Base-by-base conservation (phyloP, 1,140 invertebrate genomes). In the Chionoecetes opilio region DNA sequence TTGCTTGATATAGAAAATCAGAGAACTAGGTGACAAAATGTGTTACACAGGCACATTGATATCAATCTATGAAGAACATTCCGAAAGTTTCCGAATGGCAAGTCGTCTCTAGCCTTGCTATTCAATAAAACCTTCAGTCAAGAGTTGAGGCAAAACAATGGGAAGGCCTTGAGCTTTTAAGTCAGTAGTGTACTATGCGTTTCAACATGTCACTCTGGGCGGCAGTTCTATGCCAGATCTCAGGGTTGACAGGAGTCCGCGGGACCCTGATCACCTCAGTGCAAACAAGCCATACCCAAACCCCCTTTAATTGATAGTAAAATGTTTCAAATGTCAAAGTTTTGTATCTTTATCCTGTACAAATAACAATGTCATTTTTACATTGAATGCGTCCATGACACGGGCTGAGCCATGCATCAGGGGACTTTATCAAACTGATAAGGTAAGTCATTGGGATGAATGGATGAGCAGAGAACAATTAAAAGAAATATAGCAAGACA, bases 251-350 rank as follows among this genome's bases (percentile, higher is more conserved):
- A 85, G 89, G 94, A 53, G 41, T 85, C 90, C 63, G 82, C 29
- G 84, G 94, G 34, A 41, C 90, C 46, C 94, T 95, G 90, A 90
- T 94, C 90, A 95, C 94, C 94, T 95, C 94, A 95, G 94, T 95
- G 94, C 93, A 94, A 95, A 95, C 94, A 95, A 92, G 94, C 94
- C 94, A 95, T 95, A 95, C 88, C 93, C 89, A 91, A 92, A 89
- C 92, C 94, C 90, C 82, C 75, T 92, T 93, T 95, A 95, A 95
- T 95, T 95, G 94, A 95, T 95, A 95, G 94, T 95, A 95, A 95
- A 95, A 91, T 95, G 94, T 95, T 95, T 95, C 94, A 95, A 95
- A 95, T 95, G 94, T 95, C 94, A 46, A n/a, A 85, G 26, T 88
- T 85, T 91, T 91, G n/a, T 91, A 82, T 94, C 85, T n/a, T 17